A percentile compares a stretch with the other conserved stretches of the same genome.
Evolutionary conservation across 2,888 invertebrate species (phyloP).

Genomic region (Drosophila acutilabella): DNA sequence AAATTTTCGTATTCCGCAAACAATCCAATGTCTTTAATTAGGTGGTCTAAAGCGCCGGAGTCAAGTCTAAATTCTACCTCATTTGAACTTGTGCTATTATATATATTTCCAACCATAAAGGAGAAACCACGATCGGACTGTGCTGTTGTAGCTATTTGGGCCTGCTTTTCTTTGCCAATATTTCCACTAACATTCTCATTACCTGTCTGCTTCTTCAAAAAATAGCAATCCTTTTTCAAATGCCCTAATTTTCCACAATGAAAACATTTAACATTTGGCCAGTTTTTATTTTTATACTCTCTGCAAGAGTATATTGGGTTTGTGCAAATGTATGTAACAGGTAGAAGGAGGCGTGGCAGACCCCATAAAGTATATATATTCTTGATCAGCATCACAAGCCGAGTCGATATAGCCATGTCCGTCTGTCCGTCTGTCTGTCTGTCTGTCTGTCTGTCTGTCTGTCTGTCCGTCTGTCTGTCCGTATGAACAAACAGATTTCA

Average conservation of each 20-base stretch:
- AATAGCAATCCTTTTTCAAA: conserved; percentile 24
- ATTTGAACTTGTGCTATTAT: background rate
- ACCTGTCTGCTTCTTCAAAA: conserved; percentile 9
- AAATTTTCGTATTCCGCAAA: conserved; percentile 26
- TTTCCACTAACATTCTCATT: conserved; percentile 10
- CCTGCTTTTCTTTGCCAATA: conserved; percentile 7
- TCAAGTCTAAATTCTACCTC: conserved; percentile 11
- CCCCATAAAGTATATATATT: too few relatives aligned
- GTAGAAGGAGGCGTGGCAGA: too few relatives aligned
- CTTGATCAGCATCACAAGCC: too few relatives aligned
- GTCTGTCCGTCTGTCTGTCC: too few relatives aligned
- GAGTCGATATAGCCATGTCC: too few relatives aligned
- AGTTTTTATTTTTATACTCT: conserved; percentile 12
- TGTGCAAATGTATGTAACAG: too few relatives aligned
- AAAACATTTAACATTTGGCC: conserved; percentile 22
- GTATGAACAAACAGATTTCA: too few relatives aligned
- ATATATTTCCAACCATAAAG: conserved; percentile 12
- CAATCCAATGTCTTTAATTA: background rate
- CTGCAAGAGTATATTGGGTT: too few relatives aligned
- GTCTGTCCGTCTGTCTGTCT: too few relatives aligned
- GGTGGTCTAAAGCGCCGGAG: conserved; percentile 18
- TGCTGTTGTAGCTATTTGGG: conserved; percentile 21
- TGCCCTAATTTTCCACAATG: conserved; percentile 20
- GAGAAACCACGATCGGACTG: conserved; percentile 25
- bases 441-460: too few relatives aligned